Conservation (phyloP, 2,888 invertebrate species). For the Xestoiulus laeticollis region DNA sequence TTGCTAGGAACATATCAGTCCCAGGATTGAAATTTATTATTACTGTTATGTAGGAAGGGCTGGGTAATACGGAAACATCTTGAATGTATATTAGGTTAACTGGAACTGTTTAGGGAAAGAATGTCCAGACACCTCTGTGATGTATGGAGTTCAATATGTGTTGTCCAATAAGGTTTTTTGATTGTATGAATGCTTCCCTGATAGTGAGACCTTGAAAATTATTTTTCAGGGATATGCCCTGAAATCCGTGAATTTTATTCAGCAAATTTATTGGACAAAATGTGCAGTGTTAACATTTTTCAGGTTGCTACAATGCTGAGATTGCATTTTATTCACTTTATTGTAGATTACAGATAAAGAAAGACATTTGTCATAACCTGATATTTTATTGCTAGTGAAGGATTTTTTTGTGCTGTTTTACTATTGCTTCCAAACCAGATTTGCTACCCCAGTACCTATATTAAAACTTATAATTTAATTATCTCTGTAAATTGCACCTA, state of each 20-base stretch:
- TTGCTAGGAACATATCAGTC: not conserved
- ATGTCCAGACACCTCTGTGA: too few species aligned
- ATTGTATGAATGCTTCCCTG: too few species aligned
- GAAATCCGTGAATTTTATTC: too few species aligned
- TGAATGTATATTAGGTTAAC: not conserved
- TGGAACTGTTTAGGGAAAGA: not conserved
- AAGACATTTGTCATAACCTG: not conserved
- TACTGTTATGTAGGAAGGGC: not conserved
- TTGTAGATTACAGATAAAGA: not conserved
- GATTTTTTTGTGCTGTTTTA: not conserved
- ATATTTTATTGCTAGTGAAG: not conserved
- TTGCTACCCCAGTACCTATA: not conserved
- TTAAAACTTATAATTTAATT: not conserved
- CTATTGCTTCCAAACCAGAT: not conserved
- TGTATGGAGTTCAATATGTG: too few species aligned
- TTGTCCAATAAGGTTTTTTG: too few species aligned
- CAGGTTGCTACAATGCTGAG: not conserved
- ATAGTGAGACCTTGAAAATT: too few species aligned
- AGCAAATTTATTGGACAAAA: too few species aligned
- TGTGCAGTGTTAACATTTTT: not conserved
- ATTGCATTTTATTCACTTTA: not conserved
- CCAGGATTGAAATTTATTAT: not conserved
- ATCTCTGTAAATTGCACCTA: not conserved
- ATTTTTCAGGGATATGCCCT: too few species aligned
- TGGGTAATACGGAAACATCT: slow-evolving; percentile 32